phyloP scores from a whole-genome alignment of 1,140 invertebrate species.

The Portunus trituberculatus region DNA sequence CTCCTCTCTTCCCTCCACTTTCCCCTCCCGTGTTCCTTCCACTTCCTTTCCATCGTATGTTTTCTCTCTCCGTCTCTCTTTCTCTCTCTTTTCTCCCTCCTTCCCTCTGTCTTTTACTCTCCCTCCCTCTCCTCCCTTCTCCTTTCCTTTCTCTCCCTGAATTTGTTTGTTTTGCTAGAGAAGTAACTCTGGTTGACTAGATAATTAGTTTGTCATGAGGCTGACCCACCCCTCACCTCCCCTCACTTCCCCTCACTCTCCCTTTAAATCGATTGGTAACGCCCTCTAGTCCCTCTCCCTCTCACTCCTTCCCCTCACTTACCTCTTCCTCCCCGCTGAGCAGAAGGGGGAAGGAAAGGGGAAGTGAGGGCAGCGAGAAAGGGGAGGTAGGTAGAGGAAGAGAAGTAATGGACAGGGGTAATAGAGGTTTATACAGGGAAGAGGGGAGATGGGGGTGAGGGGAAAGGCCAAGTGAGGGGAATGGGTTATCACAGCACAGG shows the following conservation, averaged over 20 bases:
- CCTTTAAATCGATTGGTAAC: not conserved
- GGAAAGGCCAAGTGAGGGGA: not conserved
- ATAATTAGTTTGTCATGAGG: conserved; percentile 65
- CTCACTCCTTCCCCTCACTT: not conserved
- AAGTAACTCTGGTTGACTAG: conserved; percentile 23
- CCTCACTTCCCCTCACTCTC: not conserved
- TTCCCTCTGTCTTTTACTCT: not conserved
- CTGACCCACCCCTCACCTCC: not conserved
- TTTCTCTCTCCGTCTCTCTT: not conserved
- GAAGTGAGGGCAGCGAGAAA: not conserved
- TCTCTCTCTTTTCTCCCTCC: not conserved
- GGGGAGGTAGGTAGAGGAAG: not conserved
- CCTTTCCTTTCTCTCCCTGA: not conserved
- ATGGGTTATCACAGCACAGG: not conserved
- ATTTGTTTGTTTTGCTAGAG: conserved; percentile 47
- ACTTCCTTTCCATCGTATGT: not conserved
- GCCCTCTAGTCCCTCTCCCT: not conserved
- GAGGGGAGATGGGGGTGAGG: not conserved
- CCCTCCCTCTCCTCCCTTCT: not conserved
- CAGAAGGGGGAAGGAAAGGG: not conserved
- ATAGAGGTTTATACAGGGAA: not conserved
- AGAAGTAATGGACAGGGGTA: not conserved
- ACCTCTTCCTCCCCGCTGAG: not conserved
- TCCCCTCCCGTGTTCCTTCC: not conserved
- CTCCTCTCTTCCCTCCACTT: not conserved